Evolutionary conservation across 2,888 invertebrate species (phyloP).

Genomic region (Lasioglossum leucozonium): DNA sequence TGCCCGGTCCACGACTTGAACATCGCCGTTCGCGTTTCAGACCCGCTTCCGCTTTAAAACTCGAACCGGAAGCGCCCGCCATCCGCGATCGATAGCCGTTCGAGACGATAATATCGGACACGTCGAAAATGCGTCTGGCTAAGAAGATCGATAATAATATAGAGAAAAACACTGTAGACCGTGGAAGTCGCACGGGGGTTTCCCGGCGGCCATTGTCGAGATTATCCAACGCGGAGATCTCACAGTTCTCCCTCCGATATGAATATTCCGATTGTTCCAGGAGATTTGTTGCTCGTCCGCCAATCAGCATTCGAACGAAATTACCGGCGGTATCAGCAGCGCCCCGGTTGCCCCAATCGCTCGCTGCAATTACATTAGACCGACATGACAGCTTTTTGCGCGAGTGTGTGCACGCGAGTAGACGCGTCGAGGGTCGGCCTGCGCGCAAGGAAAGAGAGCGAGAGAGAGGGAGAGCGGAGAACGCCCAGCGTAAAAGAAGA

Average conservation of each 20-base stretch:
- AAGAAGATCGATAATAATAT: background rate
- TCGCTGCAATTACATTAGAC: slow-evolving; percentile 60
- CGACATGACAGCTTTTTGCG: slow-evolving; percentile 50
- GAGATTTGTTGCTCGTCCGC: slow-evolving; percentile 31
- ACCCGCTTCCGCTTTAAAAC: background rate
- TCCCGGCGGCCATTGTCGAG: background rate
- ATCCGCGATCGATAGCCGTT: background rate
- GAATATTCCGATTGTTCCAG: slow-evolving; percentile 27
- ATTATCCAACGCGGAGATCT: slow-evolving; percentile 24
- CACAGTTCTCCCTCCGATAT: background rate
- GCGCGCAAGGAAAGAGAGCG: background rate
- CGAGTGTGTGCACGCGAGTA: slow-evolving; percentile 20
- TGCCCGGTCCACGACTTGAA: background rate
- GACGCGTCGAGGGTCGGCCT: slow-evolving; percentile 26
- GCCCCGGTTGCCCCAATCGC: slow-evolving; percentile 19
- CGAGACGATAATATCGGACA: background rate
- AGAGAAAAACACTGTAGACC: background rate
- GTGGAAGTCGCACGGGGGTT: background rate
- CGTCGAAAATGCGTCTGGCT: background rate
- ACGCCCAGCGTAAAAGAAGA: slow-evolving; percentile 23
- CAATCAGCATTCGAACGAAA: slow-evolving; percentile 52
- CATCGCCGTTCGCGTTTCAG: background rate
- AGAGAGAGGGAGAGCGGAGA: background rate
- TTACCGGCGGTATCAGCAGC: slow-evolving; percentile 35
- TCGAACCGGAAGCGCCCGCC: background rate